These are phyloP conservation scores for Rachycentron canadum DNA, from an alignment of 2,797 vertebrate species.

Conservation along the genomic window DNA sequence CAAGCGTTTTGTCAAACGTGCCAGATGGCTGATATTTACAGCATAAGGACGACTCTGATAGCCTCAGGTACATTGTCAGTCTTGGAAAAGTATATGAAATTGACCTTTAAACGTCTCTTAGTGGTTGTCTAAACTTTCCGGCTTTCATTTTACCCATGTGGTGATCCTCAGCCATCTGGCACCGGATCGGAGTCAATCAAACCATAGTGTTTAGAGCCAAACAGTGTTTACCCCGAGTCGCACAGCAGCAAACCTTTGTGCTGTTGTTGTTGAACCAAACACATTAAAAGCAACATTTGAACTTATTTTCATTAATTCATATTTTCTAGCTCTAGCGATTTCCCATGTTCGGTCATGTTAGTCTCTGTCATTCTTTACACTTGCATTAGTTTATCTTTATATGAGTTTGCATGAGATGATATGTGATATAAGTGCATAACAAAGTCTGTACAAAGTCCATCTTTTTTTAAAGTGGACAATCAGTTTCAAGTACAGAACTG, in stretches of 20 bases:
- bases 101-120: constrained; percentile 67
- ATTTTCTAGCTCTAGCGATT: not conserved
- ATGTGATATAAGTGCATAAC: not conserved
- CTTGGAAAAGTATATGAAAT: constrained; percentile 63
- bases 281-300: constrained; percentile 2
- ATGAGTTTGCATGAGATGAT: too few species aligned
- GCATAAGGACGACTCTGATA: constrained; percentile 38
- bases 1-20: constrained; percentile 41
- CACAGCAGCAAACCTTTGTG: constrained; percentile 9
- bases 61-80: constrained; percentile 61
- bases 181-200: constrained; percentile 46
- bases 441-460: constrained; percentile 1
- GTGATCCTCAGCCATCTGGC: constrained; percentile 49
- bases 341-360: not conserved
- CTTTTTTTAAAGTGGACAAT: not conserved
- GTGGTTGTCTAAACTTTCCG: constrained; percentile 61
- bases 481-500: constrained; percentile 1
- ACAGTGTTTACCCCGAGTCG: constrained; percentile 40
- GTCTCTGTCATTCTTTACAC: not conserved
- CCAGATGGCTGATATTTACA: constrained; percentile 67
- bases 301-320: not conserved
- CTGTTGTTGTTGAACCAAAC: constrained; percentile 5
- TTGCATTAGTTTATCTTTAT: not conserved
- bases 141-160: constrained; percentile 49
- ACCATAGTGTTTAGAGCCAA: constrained; percentile 31